A percentile compares a stretch with the other conserved stretches of the same genome.
Conservation (phyloP, 1,140 invertebrate genomes). For the Rhyacophila brunnea region DNA sequence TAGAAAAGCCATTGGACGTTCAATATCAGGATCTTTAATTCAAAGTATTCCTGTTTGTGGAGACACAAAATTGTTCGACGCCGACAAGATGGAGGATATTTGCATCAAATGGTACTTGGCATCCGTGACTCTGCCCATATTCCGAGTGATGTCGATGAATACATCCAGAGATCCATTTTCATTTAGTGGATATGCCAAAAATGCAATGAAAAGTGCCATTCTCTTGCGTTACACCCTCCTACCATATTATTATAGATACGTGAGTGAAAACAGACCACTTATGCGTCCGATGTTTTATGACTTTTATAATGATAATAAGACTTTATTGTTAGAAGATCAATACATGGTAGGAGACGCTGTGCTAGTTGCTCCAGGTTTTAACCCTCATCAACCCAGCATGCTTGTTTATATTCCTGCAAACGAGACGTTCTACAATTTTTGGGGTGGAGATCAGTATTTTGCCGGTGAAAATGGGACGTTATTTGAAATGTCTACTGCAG, state of each 20-base stretch:
- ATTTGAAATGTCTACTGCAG: constrained; percentile 36
- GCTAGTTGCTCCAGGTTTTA: constrained; percentile 40
- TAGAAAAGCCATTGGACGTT: constrained; percentile 39
- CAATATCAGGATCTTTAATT: constrained; percentile 33
- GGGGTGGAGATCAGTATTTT: constrained; percentile 38
- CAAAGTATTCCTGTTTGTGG: constrained; percentile 34
- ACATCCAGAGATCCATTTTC: constrained; percentile 37
- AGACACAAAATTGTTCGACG: constrained; percentile 4
- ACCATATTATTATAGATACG: constrained; percentile 39
- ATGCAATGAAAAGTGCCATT: constrained; percentile 26
- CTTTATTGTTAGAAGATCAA: constrained; percentile 38
- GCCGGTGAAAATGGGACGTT: constrained; percentile 19
- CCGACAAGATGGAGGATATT: constrained; percentile 11
- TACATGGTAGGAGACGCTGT: constrained; percentile 42
- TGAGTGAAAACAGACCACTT: constrained; percentile 36
- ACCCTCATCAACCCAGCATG: constrained; percentile 22
- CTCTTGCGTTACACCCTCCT: constrained; percentile 33
- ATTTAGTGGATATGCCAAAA: constrained; percentile 27
- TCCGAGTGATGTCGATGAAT: constrained; percentile 37
- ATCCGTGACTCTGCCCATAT: constrained; percentile 40
- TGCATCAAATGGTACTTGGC: constrained; percentile 44
- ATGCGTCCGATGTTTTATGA: constrained; percentile 46
- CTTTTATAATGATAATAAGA: constrained; percentile 37
- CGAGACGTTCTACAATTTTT: constrained; percentile 42
- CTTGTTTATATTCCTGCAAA: constrained; percentile 39